Base-by-base conservation (phyloP, 1,140 invertebrate species). In the Dendroctonus valens region DNA sequence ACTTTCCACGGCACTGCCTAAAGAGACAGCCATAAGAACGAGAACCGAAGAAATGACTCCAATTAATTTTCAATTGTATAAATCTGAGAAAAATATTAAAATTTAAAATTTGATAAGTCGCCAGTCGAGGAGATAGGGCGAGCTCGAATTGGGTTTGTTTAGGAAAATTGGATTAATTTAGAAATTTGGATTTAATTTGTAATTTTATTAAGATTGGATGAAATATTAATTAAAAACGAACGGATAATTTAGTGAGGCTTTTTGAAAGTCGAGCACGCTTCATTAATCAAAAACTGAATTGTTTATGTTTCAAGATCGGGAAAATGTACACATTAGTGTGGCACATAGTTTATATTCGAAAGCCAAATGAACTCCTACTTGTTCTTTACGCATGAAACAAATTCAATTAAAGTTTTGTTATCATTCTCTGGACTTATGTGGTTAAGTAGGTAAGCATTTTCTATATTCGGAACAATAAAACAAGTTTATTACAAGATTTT, bases 41-140 rank as follows among this genome's bases (percentile, higher is more conserved):
- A 68, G 63, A 74, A 73, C 70, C 73, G 72, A 75, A 73, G 73
- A 74, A 75, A 75, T 73, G 74, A 74, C 73, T 75, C 69, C 74
- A 76, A 76, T 76, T 76, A 76, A 73, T 72, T 74, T 72, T 73
- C 73, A 59, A 76, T 76, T 76, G 74, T 75, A 58, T 40, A 69
- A 70, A 71, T 70, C 70, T 46, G 60, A 64, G 70, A 74, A 73
- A 74, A 74, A 74, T 73, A 71, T 72, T 66, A 66, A 69, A 71
- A 72, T 72, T 70, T 68, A 61, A 68, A 70, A 70, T 65, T 69
- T 67, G 64, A 54, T 65, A 67, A 67, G 53, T 63, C 69, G 51
- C 52, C 44, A 41, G 39, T 41, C 41, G 65, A 59, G 37, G 59
- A 67, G 44, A 41, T 55, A 44, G 60, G 54, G 53, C 53, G 66